Evolutionary conservation across 2,888 invertebrate species (phyloP).

Genomic region (Hoplodrina blanda): DNA sequence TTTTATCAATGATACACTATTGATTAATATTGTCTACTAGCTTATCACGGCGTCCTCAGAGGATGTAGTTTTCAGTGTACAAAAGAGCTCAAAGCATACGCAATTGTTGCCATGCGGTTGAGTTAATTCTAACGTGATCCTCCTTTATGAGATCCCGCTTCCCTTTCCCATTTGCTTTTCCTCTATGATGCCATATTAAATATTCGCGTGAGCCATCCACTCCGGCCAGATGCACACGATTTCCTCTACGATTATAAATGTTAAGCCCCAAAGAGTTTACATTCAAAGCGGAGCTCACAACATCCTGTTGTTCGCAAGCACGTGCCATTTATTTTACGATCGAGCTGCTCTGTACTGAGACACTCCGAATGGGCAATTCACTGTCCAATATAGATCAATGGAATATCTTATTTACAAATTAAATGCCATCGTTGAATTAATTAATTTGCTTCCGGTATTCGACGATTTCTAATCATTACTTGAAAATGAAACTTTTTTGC

Average conservation of each 20-base stretch:
- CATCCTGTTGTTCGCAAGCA: constrained; percentile 82
- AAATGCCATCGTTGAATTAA: constrained; percentile 27
- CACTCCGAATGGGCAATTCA: constrained; percentile 60
- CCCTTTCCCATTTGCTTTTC: constrained; percentile 81
- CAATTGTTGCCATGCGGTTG: constrained; percentile 67
- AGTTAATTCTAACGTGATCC: constrained; percentile 69
- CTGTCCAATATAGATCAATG: constrained; percentile 62
- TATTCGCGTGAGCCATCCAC: constrained; percentile 71
- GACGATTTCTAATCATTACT: neutral
- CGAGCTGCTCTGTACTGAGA: constrained; percentile 63
- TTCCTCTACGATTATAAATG: constrained; percentile 78
- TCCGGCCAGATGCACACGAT: constrained; percentile 80
- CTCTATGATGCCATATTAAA: constrained; percentile 68
- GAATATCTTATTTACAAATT: constrained; percentile 51
- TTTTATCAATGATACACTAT: constrained; percentile 60
- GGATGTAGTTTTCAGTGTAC: constrained; percentile 8
- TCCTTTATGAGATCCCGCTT: constrained; percentile 75
- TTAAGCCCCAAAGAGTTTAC: constrained; percentile 74
- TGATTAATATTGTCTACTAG: constrained; percentile 41
- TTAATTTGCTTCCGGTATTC: constrained; percentile 31
- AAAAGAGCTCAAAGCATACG: constrained; percentile 54
- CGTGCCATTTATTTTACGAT: constrained; percentile 81
- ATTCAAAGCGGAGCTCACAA: constrained; percentile 76
- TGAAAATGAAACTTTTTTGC: neutral
- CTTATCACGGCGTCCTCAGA: constrained; percentile 18